Conservation (phyloP, 1,140 invertebrate genomes). For the Drosophila insularis region DNA sequence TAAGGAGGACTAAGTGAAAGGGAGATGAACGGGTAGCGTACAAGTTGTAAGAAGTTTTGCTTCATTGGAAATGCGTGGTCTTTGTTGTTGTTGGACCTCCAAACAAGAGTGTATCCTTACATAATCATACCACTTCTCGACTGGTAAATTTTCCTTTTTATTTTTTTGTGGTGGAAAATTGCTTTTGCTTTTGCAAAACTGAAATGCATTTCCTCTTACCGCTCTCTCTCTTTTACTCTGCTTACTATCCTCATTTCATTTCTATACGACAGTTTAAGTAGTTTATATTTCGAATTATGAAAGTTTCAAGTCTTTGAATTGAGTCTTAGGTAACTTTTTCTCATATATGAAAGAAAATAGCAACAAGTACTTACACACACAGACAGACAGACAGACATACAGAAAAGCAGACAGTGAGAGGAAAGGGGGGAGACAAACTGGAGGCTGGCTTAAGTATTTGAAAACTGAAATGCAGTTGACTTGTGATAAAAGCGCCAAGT, state of each 20-base stretch:
- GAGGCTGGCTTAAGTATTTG: constrained; percentile 53
- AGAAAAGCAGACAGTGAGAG: constrained; percentile 23
- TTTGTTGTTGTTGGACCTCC: background rate
- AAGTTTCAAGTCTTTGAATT: constrained; percentile 57
- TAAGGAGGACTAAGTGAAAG: background rate
- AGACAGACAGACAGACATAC: background rate
- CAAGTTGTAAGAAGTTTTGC: background rate
- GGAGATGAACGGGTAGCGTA: too few relatives aligned
- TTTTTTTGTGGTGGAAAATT: constrained; percentile 5
- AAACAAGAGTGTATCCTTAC: constrained; percentile 16
- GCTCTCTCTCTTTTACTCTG: background rate
- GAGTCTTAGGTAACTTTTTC: constrained; percentile 49
- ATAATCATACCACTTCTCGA: background rate
- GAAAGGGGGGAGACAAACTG: constrained; percentile 6
- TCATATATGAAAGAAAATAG: constrained; percentile 16
- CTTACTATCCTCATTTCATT: background rate
- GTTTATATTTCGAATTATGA: constrained; percentile 74
- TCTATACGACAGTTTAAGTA: constrained; percentile 74
- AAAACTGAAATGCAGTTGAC: constrained; percentile 54
- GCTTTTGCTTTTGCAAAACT: constrained; percentile 30
- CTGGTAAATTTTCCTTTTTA: background rate
- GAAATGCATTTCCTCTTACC: constrained; percentile 39
- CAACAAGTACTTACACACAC: constrained; percentile 41
- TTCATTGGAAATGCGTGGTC: constrained; percentile 10
- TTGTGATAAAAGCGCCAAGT: constrained; percentile 62